phyloP scores from a whole-genome alignment of 2,113 vertebrate species.

The Anthoscopus minutus region DNA sequence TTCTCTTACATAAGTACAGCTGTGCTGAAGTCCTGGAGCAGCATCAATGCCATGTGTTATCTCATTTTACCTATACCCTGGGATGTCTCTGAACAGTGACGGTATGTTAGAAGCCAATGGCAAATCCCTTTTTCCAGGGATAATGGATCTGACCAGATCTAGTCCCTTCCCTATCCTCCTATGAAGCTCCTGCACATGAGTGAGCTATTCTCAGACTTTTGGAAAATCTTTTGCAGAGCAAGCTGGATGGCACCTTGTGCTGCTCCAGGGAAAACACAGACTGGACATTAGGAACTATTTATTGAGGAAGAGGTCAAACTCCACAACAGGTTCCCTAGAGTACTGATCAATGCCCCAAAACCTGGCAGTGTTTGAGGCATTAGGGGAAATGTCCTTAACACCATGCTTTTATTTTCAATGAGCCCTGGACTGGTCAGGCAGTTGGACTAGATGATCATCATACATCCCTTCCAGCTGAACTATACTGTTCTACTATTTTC shows the following conservation, averaged over 20 bases:
- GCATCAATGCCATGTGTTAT: not conserved
- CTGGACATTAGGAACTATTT: not conserved
- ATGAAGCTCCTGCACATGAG: not conserved
- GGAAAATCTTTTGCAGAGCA: not conserved
- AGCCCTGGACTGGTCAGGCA: not conserved
- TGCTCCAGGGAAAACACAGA: not conserved
- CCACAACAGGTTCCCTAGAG: not conserved
- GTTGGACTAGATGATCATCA: rapidly evolving
- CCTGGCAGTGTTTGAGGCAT: not conserved
- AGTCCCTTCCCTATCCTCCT: not conserved
- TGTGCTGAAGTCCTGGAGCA: not conserved
- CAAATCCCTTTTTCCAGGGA: not conserved
- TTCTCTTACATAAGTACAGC: not conserved
- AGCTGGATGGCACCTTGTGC: not conserved
- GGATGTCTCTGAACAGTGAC: not conserved
- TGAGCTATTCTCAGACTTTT: not conserved
- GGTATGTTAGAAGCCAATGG: not conserved
- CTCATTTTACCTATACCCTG: not conserved
- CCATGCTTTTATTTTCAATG: not conserved
- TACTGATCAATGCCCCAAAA: rapidly evolving
- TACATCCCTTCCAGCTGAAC: not conserved
- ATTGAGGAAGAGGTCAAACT: not conserved
- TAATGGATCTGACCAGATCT: not conserved
- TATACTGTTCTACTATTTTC: not conserved
- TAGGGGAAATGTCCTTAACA: not conserved